Evolutionary conservation across 1,140 invertebrate genomes (phyloP).

Genomic region (Euwallacea fornicatus): DNA sequence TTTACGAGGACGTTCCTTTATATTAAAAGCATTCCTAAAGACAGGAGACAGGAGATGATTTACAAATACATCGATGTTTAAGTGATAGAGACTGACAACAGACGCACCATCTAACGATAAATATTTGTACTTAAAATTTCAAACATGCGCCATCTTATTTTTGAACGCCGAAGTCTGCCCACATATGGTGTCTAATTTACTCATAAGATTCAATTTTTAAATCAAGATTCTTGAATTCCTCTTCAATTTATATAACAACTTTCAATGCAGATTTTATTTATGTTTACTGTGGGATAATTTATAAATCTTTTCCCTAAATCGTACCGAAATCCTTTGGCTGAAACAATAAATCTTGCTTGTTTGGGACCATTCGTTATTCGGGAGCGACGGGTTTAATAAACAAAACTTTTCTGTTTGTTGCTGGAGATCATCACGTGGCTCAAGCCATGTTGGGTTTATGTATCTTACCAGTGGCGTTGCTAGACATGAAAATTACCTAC

Average conservation of each 20-base stretch:
- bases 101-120: conserved; percentile 26
- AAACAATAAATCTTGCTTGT: conserved; percentile 28
- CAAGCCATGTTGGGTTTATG: background rate
- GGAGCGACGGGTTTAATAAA: conserved; percentile 28
- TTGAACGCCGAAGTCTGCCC: conserved; percentile 12
- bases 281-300: too few species aligned
- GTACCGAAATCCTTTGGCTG: background rate
- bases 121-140: conserved; percentile 31
- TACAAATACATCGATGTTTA: conserved; percentile 21
- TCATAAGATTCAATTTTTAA: conserved; percentile 7
- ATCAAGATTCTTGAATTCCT: background rate
- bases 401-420: conserved; percentile 19
- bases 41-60: conserved; percentile 6
- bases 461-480: background rate
- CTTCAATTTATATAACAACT: background rate
- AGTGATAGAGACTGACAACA: conserved; percentile 21
- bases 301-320: background rate
- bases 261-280: too few species aligned
- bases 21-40: too few species aligned
- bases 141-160: conserved; percentile 31
- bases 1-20: too few species aligned
- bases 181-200: conserved; percentile 19
- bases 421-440: conserved; percentile 31
- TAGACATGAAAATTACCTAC: conserved; percentile 33
- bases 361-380: conserved; percentile 23